These are phyloP conservation scores for Hylia prasina DNA, from an alignment of 2,113 vertebrate species.

Conservation along the genomic window DNA sequence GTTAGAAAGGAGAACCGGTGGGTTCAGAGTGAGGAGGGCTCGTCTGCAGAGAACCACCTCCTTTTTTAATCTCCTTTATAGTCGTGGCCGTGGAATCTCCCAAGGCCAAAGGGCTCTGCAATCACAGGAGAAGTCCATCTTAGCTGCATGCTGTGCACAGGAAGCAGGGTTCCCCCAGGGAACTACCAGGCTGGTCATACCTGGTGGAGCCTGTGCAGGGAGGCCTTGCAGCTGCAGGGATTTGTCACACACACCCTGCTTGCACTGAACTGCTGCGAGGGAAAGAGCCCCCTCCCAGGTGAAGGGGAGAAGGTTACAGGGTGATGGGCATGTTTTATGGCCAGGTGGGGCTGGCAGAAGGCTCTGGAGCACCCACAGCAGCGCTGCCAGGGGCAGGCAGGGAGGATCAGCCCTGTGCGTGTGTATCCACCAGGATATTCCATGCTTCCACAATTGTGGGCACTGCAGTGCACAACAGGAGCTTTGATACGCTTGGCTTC, in stretches of 20 bases:
- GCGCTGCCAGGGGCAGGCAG: not conserved
- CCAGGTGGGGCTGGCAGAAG: not conserved
- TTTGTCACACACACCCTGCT: not conserved
- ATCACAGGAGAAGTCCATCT: not conserved
- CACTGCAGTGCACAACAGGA: not conserved
- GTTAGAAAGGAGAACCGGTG: not conserved
- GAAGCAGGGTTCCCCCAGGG: not conserved
- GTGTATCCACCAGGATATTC: not conserved
- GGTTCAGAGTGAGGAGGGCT: not conserved
- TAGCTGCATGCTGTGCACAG: not conserved
- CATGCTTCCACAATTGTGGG: not conserved
- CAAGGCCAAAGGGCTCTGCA: not conserved
- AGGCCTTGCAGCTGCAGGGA: not conserved
- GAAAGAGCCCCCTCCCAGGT: no score
- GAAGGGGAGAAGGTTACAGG: not conserved
- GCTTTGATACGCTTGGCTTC: not conserved
- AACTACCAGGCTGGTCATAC: not conserved
- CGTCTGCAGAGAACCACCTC: not conserved
- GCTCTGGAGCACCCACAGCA: not conserved
- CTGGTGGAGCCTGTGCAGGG: rapidly evolving
- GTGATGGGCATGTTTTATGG: not conserved
- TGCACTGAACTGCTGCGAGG: not conserved
- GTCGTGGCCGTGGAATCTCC: not conserved
- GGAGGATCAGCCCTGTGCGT: rapidly evolving
- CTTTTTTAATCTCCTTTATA: not conserved